phyloP scores from a whole-genome alignment of 2,113 vertebrate species.

The Oreochromis tanganicae region DNA sequence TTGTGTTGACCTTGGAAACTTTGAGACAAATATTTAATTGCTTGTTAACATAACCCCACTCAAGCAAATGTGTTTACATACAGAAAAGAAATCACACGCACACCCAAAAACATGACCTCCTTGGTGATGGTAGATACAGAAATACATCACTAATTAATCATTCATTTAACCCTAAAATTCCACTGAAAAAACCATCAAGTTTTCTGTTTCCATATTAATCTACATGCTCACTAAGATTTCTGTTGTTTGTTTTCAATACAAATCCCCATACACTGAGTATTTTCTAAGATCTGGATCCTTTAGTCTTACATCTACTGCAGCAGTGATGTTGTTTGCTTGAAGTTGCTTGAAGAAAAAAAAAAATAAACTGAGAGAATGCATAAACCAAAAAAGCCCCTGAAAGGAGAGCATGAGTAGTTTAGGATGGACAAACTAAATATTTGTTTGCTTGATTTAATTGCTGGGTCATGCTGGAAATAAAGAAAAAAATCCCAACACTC shows the following conservation, averaged over 20 bases:
- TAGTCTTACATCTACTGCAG: neutral
- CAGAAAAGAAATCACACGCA: neutral
- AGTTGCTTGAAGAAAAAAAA: neutral
- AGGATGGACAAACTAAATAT: neutral
- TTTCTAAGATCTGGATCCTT: neutral
- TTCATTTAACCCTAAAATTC: neutral
- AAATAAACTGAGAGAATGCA: neutral
- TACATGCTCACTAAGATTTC: neutral
- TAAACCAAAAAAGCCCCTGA: neutral
- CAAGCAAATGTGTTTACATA: neutral
- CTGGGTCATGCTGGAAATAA: neutral
- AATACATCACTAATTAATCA: neutral
- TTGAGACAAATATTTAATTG: neutral
- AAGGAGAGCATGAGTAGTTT: neutral
- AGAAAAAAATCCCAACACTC: neutral
- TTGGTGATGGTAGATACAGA: neutral
- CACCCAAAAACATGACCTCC: neutral
- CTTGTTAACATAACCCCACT: neutral
- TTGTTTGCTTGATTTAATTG: neutral
- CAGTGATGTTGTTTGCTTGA: neutral
- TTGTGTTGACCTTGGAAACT: neutral
- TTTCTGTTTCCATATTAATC: neutral
- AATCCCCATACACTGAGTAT: neutral
- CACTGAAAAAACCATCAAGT: neutral
- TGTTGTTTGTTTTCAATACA: neutral